phyloP scores from a whole-genome alignment of 2,113 vertebrate species.

The Emydura subglobosa region DNA sequence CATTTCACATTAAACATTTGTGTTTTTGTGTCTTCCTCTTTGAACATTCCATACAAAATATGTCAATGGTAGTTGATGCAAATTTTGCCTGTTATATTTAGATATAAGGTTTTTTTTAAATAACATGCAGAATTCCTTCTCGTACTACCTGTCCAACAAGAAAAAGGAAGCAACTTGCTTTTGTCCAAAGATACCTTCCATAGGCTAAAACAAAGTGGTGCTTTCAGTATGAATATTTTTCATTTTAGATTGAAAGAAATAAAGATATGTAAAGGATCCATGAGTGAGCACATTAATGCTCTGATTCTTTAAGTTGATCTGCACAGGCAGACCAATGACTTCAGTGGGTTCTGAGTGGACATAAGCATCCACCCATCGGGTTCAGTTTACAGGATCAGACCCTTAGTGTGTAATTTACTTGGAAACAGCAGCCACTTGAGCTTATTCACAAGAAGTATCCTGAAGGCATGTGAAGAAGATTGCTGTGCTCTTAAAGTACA shows the following conservation, averaged over 20 bases:
- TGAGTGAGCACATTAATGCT: neutral
- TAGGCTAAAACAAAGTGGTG: neutral
- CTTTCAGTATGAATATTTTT: neutral
- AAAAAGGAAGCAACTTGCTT: neutral
- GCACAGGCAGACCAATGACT: neutral
- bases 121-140: constrained; percentile 17
- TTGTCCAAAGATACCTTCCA: neutral
- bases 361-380: neutral
- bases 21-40: constrained; percentile 34
- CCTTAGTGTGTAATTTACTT: neutral
- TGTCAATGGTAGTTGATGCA: neutral
- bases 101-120: neutral
- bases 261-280: neutral
- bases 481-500: neutral
- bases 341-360: neutral
- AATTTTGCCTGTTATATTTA: neutral
- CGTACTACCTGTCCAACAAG: neutral
- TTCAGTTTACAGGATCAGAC: neutral
- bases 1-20: constrained; percentile 40
- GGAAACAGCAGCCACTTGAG: neutral
- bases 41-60: neutral
- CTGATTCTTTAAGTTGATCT: neutral
- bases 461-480: neutral
- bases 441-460: neutral
- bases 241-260: neutral